Base-by-base conservation (phyloP, 2,113 vertebrate genomes). In the Coracopsis vasa region DNA sequence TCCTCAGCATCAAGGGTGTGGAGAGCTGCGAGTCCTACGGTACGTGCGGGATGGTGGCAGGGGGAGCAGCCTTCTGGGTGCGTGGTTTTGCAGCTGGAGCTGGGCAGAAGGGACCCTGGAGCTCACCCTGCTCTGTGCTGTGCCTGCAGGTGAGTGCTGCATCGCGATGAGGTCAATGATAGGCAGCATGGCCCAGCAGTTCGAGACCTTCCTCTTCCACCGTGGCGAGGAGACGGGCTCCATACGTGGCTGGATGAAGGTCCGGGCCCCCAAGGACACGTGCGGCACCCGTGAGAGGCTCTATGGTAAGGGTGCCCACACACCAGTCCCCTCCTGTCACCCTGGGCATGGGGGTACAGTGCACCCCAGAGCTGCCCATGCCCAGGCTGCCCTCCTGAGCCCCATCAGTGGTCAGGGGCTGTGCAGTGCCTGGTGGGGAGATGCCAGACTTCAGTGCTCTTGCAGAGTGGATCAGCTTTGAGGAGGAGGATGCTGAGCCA, bases 21-120 rank as follows among this genome's bases (percentile, higher is more conserved):
- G 99, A 99, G 89, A 98, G 98, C 48, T 99, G 98, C n/a, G 99
- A 99, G 95, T 99, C 99, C 74, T 99, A 98, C 1, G 99, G 99
- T 99, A 62, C 12, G 96, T 96, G 42, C 0, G 2, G 56, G 56
- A 10, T 0, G 35, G 60, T 67, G 89, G 16, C 25, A 1, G 1
- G 3, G 45, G 71, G 18, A 13, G 6, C 74, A 72, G 28, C 24
- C 71, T 47, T 37, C 44, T 58, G 67, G 10, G 7, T 31, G 39
- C 8, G 12, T 53, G 56, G 71, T 6, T 73, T 25, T 51, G 58
- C 23, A 41, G 47, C 47, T 48, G 58, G 16, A 81, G 41, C 41
- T 81, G 2, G 67, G 53, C 64, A n/a, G 44, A 13, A 65, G 27
- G 53, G 15, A 85, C 5, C 7, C 19, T 6, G 19, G 45, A 48